Percentiles rank a stretch among this genome's conserved stretches.
phyloP scores from a whole-genome alignment of 2,797 vertebrate genomes.

The Alfaro cultratus region DNA sequence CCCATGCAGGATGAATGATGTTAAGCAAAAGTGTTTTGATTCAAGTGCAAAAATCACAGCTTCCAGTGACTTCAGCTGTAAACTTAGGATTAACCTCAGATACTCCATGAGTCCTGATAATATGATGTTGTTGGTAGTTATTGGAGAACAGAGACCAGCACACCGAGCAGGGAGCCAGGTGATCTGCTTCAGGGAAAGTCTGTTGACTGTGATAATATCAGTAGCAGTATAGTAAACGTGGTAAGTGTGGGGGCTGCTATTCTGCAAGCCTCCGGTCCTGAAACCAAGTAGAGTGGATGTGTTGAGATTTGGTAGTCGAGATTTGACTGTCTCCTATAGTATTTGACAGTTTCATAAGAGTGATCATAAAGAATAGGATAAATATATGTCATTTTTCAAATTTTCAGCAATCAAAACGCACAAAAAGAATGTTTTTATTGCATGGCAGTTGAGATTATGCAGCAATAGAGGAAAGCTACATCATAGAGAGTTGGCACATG shows the following conservation, averaged over 20 bases:
- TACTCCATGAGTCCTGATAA: neutral
- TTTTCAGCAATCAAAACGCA: neutral
- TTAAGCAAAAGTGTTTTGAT: neutral
- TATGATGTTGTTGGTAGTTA: neutral
- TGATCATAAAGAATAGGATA: neutral
- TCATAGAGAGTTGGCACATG: neutral
- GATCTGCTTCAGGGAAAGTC: neutral
- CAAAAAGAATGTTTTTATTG: neutral
- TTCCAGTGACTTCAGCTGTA: neutral
- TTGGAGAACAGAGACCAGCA: constrained; percentile 2
- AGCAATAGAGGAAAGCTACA: neutral
- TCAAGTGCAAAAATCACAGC: neutral
- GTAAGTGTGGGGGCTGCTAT: neutral
- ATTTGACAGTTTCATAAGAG: neutral
- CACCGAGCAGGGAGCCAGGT: neutral
- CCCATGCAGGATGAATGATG: neutral
- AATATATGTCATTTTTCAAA: neutral
- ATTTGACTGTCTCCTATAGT: neutral
- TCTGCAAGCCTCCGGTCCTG: neutral
- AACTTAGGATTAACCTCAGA: neutral
- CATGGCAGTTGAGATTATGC: neutral
- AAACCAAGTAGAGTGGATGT: neutral
- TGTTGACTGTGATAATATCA: constrained; percentile 3
- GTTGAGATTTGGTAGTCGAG: neutral
- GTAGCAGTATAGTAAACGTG: neutral